Evolutionary conservation across 2,797 vertebrate species (phyloP).

Genomic region (Percopsis omiscomaycus): DNA sequence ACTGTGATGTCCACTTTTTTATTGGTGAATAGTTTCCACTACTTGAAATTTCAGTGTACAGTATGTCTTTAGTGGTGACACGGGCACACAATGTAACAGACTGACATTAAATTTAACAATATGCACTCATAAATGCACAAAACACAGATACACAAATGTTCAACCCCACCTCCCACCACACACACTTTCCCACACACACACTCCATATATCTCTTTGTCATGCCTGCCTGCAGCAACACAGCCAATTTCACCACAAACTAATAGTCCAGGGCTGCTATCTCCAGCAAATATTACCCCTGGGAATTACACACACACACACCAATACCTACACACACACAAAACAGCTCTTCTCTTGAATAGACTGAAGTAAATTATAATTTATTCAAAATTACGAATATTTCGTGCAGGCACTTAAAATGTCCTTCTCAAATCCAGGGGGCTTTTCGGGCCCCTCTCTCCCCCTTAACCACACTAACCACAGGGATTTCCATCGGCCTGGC

Average conservation of each 20-base stretch:
- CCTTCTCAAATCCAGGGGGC: slow-evolving; percentile 70
- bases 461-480: slow-evolving; percentile 75
- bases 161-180: neutral
- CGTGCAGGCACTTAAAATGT: slow-evolving; percentile 74
- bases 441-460: slow-evolving; percentile 62
- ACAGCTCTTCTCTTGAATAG: neutral
- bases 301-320: slow-evolving; percentile 35
- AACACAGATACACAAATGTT: neutral
- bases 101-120: too few species aligned
- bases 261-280: slow-evolving; percentile 56
- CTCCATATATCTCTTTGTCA: slow-evolving; percentile 54
- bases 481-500: slow-evolving; percentile 74
- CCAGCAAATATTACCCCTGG: slow-evolving; percentile 41
- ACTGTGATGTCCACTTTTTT: neutral
- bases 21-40: neutral
- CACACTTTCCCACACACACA: slow-evolving; percentile 17
- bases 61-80: neutral
- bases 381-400: slow-evolving; percentile 68
- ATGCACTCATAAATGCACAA: neutral
- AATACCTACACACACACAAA: neutral
- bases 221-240: slow-evolving; percentile 55
- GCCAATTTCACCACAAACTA: slow-evolving; percentile 62
- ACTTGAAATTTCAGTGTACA: neutral
- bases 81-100: too few species aligned
- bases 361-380: slow-evolving; percentile 61